Evolutionary conservation across 2,113 vertebrate genomes (phyloP).

Genomic region (Sorex fumeus): DNA sequence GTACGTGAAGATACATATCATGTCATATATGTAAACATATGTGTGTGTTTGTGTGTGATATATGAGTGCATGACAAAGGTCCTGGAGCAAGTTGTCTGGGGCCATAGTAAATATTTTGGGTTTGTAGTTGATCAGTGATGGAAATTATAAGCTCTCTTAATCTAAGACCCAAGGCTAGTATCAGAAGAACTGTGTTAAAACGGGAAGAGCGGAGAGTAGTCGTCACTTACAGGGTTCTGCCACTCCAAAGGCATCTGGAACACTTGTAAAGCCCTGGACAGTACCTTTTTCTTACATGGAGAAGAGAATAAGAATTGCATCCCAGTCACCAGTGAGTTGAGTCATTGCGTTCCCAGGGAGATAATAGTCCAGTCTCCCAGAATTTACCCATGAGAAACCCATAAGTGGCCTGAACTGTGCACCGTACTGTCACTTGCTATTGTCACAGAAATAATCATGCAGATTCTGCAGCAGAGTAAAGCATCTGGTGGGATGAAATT

Average conservation of each 20-base stretch:
- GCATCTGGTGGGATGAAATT: slow-evolving; percentile 86
- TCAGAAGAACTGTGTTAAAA: not conserved
- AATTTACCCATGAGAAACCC: slow-evolving; percentile 82
- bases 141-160: not conserved
- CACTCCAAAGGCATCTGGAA: not conserved
- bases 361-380: slow-evolving; percentile 76
- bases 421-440: slow-evolving; percentile 86
- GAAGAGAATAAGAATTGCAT: not conserved
- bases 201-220: not conserved
- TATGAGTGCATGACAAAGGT: not conserved
- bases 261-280: not conserved
- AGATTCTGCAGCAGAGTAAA: slow-evolving; percentile 85
- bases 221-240: not conserved
- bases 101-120: not conserved
- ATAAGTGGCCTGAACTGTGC: slow-evolving; percentile 85
- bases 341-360: slow-evolving; percentile 78
- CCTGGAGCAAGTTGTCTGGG: not conserved
- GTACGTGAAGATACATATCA: not conserved
- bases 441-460: slow-evolving; percentile 89
- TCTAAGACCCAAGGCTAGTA: not conserved
- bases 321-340: slow-evolving; percentile 57
- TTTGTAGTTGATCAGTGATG: not conserved
- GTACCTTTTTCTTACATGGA: not conserved
- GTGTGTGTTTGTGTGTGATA: not conserved
- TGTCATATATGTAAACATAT: not conserved